A percentile compares a stretch with the other conserved stretches of the same genome.
phyloP scores from a whole-genome alignment of 2,888 invertebrate species.

The Eupithecia tripunctaria region DNA sequence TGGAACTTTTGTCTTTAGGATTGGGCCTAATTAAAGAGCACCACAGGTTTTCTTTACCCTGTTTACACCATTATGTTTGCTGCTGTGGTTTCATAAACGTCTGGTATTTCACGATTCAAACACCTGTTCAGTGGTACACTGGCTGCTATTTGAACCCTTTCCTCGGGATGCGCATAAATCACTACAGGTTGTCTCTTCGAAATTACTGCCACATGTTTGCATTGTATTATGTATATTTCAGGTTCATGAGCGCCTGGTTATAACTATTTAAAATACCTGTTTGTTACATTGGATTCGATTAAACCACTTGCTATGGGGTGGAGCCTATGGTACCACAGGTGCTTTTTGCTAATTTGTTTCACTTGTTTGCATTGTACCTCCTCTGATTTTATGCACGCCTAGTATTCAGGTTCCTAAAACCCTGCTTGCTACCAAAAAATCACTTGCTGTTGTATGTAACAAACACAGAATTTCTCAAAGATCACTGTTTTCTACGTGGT shows the following conservation, averaged over 20 bases:
- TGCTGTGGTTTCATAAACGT: background rate
- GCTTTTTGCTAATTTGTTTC: background rate
- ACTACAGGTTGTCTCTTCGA: background rate
- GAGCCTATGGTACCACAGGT: slow-evolving; percentile 1
- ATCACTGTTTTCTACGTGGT: background rate
- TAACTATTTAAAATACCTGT: slow-evolving; percentile 2
- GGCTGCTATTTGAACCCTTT: background rate
- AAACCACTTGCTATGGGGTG: background rate
- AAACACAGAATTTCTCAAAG: background rate
- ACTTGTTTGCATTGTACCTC: background rate
- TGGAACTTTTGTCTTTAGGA: background rate
- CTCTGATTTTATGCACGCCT: background rate
- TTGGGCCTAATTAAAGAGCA: background rate
- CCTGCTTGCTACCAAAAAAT: background rate
- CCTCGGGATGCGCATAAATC: background rate
- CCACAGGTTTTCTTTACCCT: background rate
- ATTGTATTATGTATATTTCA: background rate
- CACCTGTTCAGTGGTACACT: background rate
- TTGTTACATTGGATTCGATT: background rate
- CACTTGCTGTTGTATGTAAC: background rate
- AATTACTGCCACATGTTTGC: background rate
- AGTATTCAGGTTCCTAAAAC: background rate
- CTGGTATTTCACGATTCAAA: background rate
- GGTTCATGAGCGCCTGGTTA: background rate
- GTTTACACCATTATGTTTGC: background rate